These are phyloP conservation scores for Pitangus sulphuratus DNA, from an alignment of 2,797 vertebrate genomes.

Conservation along the genomic window DNA sequence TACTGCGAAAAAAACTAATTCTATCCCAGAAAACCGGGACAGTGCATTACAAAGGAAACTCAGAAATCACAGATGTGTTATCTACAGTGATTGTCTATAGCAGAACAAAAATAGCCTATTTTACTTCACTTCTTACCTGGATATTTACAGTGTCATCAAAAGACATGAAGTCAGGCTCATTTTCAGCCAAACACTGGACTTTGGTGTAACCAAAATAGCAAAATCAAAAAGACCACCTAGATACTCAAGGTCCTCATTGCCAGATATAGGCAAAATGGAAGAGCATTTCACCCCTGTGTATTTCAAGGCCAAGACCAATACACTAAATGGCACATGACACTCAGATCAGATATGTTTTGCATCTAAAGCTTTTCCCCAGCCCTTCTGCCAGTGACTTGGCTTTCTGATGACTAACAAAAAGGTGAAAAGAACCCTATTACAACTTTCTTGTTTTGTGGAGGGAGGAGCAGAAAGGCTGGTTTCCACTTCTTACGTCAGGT, in stretches of 20 bases:
- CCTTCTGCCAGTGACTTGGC: neutral
- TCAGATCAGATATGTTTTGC: neutral
- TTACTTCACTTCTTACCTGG: neutral
- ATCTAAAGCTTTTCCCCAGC: neutral
- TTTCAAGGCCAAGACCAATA: neutral
- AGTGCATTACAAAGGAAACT: neutral
- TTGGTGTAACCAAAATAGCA: neutral
- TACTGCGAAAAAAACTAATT: neutral
- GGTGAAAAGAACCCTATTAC: neutral
- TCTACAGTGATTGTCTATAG: neutral
- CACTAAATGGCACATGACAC: neutral
- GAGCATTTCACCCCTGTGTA: neutral
- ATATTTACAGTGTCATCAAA: neutral
- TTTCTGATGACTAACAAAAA: neutral
- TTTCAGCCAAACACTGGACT: neutral
- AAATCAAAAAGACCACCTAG: neutral
- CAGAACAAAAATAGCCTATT: neutral
- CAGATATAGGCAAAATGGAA: neutral
- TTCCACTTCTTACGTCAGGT: neutral
- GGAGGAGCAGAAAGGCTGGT: neutral
- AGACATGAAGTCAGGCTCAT: neutral
- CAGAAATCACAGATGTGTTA: neutral
- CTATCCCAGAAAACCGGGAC: neutral
- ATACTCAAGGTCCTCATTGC: neutral
- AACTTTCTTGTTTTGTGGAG: neutral